phyloP scores from a whole-genome alignment of 1,140 invertebrate species.

The Dreissena polymorpha region DNA sequence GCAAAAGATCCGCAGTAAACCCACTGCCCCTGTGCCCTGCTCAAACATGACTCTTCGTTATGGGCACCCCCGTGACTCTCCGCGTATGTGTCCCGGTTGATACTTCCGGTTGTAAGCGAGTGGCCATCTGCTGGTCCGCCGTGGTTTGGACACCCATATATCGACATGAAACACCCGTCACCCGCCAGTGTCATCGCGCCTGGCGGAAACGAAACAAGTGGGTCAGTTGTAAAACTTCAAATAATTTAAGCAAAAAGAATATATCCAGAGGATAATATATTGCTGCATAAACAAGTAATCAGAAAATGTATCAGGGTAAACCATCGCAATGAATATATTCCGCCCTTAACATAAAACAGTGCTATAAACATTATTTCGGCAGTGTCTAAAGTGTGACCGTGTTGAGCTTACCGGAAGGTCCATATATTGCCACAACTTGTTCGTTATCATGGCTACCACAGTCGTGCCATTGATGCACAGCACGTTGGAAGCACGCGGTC shows the following conservation, averaged over 20 bases:
- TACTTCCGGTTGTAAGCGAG: slow-evolving; percentile 1
- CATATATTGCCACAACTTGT: slow-evolving; percentile 52
- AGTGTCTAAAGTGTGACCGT: too few relatives aligned
- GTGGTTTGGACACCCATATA: slow-evolving; percentile 58
- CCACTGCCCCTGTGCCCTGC: slow-evolving; percentile 44
- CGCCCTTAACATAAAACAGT: too few relatives aligned
- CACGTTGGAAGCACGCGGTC: slow-evolving; percentile 53
- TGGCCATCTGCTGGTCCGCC: slow-evolving; percentile 17
- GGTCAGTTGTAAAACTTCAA: background rate
- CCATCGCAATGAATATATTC: too few relatives aligned
- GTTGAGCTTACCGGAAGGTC: slow-evolving; percentile 61
- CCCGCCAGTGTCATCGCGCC: slow-evolving; percentile 59
- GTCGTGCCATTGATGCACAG: slow-evolving; percentile 53
- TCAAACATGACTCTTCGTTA: slow-evolving; percentile 48
- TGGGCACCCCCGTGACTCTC: slow-evolving; percentile 11
- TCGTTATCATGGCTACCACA: slow-evolving; percentile 47
- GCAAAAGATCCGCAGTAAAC: slow-evolving; percentile 47
- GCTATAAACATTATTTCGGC: too few relatives aligned
- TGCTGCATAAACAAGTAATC: background rate
- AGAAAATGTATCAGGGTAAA: background rate
- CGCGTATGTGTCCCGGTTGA: background rate
- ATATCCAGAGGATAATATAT: background rate
- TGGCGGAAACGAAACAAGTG: slow-evolving; percentile 6
- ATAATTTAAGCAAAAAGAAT: background rate
- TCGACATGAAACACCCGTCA: slow-evolving; percentile 48